Evolutionary conservation across 2,888 invertebrate genomes (phyloP), one percentile per base, ranked within the genome.

Genomic region (Limenitis camilla): DNA sequence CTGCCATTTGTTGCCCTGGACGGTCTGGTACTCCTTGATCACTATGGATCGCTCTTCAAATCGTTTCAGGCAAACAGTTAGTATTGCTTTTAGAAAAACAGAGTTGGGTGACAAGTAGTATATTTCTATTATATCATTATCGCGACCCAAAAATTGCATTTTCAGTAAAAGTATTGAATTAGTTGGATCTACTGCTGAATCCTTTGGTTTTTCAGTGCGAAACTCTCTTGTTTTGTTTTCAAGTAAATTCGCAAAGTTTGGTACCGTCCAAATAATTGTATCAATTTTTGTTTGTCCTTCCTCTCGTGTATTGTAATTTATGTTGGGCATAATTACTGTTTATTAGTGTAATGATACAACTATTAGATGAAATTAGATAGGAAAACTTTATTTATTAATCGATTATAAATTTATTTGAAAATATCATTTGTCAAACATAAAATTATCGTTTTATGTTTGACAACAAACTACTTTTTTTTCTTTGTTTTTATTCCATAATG

Each of bases 1-100:
- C 61, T 86, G 85, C 86, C 86, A 86, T 58, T 84, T 83, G 54
- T 86, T 84, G 0, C 78, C 78, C 61, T 80, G 79, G 2, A 84
- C 74, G 5, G 81, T 81, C 49, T 81, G 83, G 53, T 82, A 85
- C 48, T 86, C 85, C 41, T 81, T 81, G 39, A 81, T 78, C 1
- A 80, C 76, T 28, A 85, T 79, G 0, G 83, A 81, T 5, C 85
- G 75, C 56, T 85, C 85, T 59, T 85, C 83, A 56, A 80, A 86
- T 29, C 81, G 70, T 62, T 82, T 83, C 27, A 84, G 63, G 52
- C 82, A 84, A 57, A 83, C 74, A 1, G 78, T 83, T 6, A 87
- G 60, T 45, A 81, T 72, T 2, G 81, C 77, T 59, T 87, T 85
- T 11, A 85, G 56, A 61, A 85, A 86, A 4, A 85, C 75, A 1